Evolutionary conservation across 2,113 vertebrate species (phyloP).

Genomic region (Stictonetta naevosa): DNA sequence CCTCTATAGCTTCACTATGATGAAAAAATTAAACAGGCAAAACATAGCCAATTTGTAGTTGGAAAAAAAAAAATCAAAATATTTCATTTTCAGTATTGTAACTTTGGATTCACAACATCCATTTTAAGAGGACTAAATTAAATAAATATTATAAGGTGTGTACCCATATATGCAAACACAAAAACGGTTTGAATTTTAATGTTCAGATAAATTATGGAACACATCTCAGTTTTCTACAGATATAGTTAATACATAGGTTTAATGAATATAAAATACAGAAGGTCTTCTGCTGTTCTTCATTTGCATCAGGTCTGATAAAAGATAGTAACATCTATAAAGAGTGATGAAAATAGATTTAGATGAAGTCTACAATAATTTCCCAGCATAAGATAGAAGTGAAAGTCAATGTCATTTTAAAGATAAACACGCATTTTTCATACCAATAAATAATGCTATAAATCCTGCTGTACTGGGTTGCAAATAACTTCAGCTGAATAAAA

Average conservation of each 20-base stretch:
- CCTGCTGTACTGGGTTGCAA: conserved; percentile 60
- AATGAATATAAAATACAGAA: not conserved
- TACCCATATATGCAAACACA: not conserved
- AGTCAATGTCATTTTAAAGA: conserved; percentile 75
- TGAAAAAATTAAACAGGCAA: not conserved
- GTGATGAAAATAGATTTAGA: conserved; percentile 25
- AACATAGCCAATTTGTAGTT: not conserved
- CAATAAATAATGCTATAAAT: conserved; percentile 77
- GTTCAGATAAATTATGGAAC: not conserved
- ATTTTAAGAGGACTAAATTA: not conserved
- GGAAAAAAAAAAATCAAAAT: not conserved
- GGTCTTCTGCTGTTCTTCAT: not conserved
- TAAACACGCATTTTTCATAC: conserved; percentile 69
- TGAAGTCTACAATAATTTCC: conserved; percentile 22
- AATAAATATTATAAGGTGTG: not conserved
- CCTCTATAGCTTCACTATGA: not conserved
- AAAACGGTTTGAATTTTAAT: not conserved
- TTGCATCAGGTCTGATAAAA: not conserved
- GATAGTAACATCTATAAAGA: not conserved
- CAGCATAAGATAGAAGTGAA: conserved; percentile 52
- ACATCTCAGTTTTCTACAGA: not conserved
- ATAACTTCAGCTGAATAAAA: conserved; percentile 73
- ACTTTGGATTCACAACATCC: not conserved
- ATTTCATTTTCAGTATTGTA: not conserved
- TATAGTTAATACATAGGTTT: not conserved